phyloP scores from a whole-genome alignment of 2,113 vertebrate species.

The Pelusios castaneus region DNA sequence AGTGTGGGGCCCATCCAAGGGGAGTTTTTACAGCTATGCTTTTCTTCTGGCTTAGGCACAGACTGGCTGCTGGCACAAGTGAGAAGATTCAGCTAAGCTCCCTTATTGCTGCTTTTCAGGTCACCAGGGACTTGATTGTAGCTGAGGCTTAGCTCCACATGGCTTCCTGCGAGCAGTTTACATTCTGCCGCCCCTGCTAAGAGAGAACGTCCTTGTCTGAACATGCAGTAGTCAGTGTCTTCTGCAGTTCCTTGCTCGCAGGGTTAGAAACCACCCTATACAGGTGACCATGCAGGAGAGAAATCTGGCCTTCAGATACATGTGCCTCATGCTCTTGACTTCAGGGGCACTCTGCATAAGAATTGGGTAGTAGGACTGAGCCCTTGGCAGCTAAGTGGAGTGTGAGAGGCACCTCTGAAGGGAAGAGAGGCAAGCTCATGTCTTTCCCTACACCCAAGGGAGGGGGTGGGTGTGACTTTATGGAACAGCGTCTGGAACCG shows the following conservation, averaged over 20 bases:
- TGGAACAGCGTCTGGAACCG: no score
- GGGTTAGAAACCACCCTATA: neutral
- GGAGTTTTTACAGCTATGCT: rapidly evolving
- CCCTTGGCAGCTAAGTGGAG: rapidly evolving
- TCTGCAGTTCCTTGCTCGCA: neutral
- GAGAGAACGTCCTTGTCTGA: neutral
- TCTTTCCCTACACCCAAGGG: neutral
- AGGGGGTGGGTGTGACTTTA: neutral
- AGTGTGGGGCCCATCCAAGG: neutral
- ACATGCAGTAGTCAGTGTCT: neutral
- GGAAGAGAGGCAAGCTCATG: neutral
- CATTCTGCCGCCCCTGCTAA: neutral
- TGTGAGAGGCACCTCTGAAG: conserved; percentile 2
- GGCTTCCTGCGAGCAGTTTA: neutral
- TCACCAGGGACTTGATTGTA: conserved; percentile 91
- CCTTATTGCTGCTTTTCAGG: conserved; percentile 95
- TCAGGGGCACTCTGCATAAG: neutral
- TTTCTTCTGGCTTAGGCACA: conserved; percentile 79
- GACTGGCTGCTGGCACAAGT: conserved; percentile 89
- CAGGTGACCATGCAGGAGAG: rapidly evolving
- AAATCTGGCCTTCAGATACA: rapidly evolving
- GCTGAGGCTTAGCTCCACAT: conserved; percentile 78
- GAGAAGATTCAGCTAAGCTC: conserved; percentile 98
- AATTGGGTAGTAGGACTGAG: no score
- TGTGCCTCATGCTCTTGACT: rapidly evolving